Percentiles rank a stretch among this genome's conserved stretches.
Conservation (phyloP, 30 jellyfish, hydroid and myxozoan genomes). For the Hydra vulgaris region DNA sequence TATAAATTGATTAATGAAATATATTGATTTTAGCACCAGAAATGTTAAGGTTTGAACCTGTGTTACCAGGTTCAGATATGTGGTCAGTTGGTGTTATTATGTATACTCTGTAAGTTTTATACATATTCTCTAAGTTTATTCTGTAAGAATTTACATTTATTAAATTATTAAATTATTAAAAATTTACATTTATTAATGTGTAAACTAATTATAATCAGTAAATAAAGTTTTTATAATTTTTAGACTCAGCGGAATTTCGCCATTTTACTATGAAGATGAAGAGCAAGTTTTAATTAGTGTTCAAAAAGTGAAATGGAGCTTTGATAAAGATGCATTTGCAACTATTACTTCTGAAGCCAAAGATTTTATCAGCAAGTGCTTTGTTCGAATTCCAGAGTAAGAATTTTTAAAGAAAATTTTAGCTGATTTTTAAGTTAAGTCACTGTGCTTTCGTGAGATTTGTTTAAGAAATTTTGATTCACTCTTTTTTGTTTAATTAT, state of each 20-base stretch:
- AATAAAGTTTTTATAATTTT: too few species aligned
- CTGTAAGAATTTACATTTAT: too few species aligned
- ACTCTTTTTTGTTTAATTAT: too few species aligned
- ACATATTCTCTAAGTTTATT: not conserved
- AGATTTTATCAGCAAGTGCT: constrained; percentile 70
- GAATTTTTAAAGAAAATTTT: too few species aligned
- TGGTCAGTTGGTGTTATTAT: constrained; percentile 90
- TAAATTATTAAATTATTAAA: too few species aligned
- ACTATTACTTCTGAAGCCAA: constrained; percentile 87
- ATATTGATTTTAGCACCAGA: constrained; percentile 81
- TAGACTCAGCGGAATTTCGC: constrained; percentile 97
- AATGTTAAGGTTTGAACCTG: constrained; percentile 82
- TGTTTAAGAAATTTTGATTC: too few species aligned
- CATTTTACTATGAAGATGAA: constrained; percentile 78
- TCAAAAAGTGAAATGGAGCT: constrained; percentile 57
- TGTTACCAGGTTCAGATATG: constrained; percentile 96
- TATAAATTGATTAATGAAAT: too few species aligned
- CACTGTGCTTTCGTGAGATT: too few species aligned
- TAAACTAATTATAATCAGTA: too few species aligned
- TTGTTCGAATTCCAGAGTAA: constrained; percentile 79
- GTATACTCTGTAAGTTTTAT: constrained; percentile 62
- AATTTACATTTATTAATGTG: too few species aligned
- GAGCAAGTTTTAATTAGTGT: constrained; percentile 61
- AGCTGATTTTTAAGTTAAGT: too few species aligned
- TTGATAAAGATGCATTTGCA: constrained; percentile 65